These are phyloP conservation scores for Platygyra sinensis DNA, from an alignment of 64 coral and sea anemone genomes.

Conservation along the genomic window DNA sequence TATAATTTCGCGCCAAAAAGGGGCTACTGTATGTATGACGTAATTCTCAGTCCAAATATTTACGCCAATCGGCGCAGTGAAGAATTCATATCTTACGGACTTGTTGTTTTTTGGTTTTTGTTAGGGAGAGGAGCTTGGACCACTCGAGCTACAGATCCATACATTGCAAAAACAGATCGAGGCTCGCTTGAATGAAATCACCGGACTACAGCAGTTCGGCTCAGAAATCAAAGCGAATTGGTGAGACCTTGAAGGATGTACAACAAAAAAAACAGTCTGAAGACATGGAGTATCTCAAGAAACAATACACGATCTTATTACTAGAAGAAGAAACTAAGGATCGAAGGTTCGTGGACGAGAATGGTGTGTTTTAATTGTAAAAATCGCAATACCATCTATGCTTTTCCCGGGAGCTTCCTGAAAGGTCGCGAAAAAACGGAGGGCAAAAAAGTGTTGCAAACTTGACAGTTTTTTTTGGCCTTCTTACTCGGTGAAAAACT, in stretches of 20 bases:
- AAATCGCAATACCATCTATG: no score
- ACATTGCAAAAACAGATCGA: conserved; percentile 97
- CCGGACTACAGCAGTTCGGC: conserved; percentile 91
- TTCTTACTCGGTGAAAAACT: no score
- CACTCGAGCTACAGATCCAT: conserved; percentile 93
- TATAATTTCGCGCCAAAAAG: no score
- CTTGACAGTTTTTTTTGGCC: no score
- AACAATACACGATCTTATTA: conserved; percentile 91
- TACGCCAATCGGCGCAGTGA: no score
- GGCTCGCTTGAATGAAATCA: conserved; percentile 84
- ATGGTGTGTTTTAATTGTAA: no score
- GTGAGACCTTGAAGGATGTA: conserved; percentile 93
- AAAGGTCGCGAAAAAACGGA: no score
- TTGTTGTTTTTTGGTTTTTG: not conserved
- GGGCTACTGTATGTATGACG: no score
- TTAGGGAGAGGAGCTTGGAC: conserved; percentile 91
- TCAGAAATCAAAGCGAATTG: conserved; percentile 92
- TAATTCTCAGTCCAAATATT: no score
- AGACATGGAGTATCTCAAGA: conserved; percentile 96
- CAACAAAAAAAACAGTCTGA: conserved; percentile 87
- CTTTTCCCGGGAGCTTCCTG: no score
- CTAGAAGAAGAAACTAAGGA: conserved; percentile 95
- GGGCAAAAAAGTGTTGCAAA: no score
- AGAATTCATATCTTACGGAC: not conserved
- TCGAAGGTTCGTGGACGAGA: conserved; percentile 73